Percentiles rank a stretch among this genome's conserved stretches.
Evolutionary conservation across 2,113 vertebrate genomes (phyloP).

Genomic region (Nesospiza acunhae): DNA sequence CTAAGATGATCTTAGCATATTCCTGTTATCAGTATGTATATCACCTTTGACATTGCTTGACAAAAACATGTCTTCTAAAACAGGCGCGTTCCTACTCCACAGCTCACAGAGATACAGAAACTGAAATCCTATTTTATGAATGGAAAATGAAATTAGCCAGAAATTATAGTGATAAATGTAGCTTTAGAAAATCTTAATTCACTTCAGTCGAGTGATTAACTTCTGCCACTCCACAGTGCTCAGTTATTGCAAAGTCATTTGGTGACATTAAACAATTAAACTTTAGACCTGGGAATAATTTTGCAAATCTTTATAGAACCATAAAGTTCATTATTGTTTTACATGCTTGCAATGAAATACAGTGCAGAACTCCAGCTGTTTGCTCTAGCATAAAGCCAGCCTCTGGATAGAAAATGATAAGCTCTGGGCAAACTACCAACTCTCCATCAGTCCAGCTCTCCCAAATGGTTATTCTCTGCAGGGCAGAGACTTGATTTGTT

Average conservation of each 20-base stretch:
- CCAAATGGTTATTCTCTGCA: constrained; percentile 1
- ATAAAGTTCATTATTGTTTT: constrained; percentile 63
- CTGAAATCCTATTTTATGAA: constrained; percentile 67
- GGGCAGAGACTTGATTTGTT: constrained; percentile 40
- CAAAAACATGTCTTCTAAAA: constrained; percentile 17
- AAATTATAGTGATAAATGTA: constrained; percentile 73
- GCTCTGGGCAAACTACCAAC: constrained; percentile 56
- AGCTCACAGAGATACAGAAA: constrained; percentile 37
- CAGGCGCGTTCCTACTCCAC: not conserved
- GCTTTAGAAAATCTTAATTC: constrained; percentile 74
- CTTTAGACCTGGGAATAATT: constrained; percentile 73
- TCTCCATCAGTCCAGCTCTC: constrained; percentile 18
- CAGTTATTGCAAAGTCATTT: constrained; percentile 73
- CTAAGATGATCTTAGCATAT: not conserved
- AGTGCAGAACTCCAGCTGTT: constrained; percentile 56
- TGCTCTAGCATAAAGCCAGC: constrained; percentile 42
- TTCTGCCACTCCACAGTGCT: constrained; percentile 71
- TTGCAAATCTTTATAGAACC: constrained; percentile 72
- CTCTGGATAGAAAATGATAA: constrained; percentile 38
- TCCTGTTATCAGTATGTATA: not conserved
- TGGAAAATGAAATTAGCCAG: constrained; percentile 68
- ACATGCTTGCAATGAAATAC: constrained; percentile 38
- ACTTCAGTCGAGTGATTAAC: constrained; percentile 73
- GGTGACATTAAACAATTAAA: constrained; percentile 76
- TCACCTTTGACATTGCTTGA: constrained; percentile 12